phyloP scores from a whole-genome alignment of 2,113 vertebrate species.

The Pandion haliaetus region DNA sequence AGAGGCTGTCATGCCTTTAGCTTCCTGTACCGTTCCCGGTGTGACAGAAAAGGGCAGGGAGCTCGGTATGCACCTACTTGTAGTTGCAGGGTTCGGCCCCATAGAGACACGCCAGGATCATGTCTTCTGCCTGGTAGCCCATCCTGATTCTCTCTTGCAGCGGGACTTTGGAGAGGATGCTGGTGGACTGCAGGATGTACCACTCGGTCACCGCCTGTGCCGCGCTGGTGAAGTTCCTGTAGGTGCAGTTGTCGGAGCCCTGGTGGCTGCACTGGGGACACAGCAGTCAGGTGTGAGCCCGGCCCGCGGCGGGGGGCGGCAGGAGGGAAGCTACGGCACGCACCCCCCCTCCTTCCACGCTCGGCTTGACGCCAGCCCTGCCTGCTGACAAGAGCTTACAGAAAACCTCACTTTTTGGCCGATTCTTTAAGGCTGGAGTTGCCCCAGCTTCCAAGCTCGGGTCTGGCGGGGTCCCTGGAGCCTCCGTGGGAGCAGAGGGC shows the following conservation, averaged over 20 bases:
- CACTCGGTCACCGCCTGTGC: constrained; percentile 76
- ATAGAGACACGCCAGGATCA: constrained; percentile 80
- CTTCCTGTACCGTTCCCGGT: accelerated
- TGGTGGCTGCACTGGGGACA: constrained; percentile 69
- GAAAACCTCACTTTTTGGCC: not conserved
- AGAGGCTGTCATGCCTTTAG: not conserved
- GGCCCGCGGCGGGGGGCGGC: accelerated
- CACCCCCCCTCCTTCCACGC: not conserved
- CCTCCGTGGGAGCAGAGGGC: not conserved
- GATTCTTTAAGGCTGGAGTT: not conserved
- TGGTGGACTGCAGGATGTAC: constrained; percentile 80
- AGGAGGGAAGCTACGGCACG: accelerated
- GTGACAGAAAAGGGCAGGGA: not conserved
- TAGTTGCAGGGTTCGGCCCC: constrained; percentile 77
- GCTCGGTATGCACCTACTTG: constrained; percentile 50
- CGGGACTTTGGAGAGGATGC: constrained; percentile 73
- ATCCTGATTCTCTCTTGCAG: constrained; percentile 60
- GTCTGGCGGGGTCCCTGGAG: not conserved
- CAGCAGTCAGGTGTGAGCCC: not conserved
- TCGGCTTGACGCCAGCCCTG: accelerated
- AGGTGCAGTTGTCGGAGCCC: constrained; percentile 59
- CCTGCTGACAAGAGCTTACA: not conserved
- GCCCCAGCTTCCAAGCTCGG: not conserved
- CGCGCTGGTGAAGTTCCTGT: constrained; percentile 77
- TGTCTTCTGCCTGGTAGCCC: constrained; percentile 73